Evolutionary conservation across 2,888 invertebrate species (phyloP), one percentile per base, ranked within the genome.

Genomic region (Caenorhabditis sulstoni): DNA sequence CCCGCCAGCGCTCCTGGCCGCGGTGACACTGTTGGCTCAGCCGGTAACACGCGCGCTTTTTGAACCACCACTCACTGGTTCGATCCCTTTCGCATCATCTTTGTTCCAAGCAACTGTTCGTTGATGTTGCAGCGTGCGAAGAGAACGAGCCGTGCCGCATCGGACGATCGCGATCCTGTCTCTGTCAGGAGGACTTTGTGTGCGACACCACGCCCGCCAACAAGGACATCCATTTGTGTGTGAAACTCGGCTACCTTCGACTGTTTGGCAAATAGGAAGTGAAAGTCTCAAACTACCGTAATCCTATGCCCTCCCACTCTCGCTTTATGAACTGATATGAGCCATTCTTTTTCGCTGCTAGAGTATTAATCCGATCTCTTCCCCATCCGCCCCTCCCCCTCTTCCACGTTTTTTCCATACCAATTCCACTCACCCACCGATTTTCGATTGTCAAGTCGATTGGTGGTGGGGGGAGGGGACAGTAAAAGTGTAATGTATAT

Each of bases 61-160:
- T n/a, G n/a, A n/a, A n/a, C n/a, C n/a, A n/a, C n/a, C 47, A 49
- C 61, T 47, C 35, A 29, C 41, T 16, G 65, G 53, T 14, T 39
- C 29, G 7, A 29, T n/a, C n/a, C n/a, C n/a, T n/a, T n/a, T n/a
- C n/a, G n/a, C n/a, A n/a, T n/a, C n/a, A n/a, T n/a, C n/a, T n/a
- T n/a, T n/a, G n/a, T n/a, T n/a, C n/a, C n/a, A n/a, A n/a, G n/a
- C n/a, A n/a, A n/a, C n/a, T n/a, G n/a, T n/a, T n/a, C n/a, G n/a
- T n/a, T n/a, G n/a, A 12, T 18, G 22, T 66, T 78, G 45, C 73
- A 82, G 81, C 79, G 1, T 82, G 81, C 66, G 77, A 73, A 4
- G 70, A 71, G 9, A 73, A 67, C 45, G 81, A 79, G 39, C 68
- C 76, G 16, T 82, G 81, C 45, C 76, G 79, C 16, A n/a, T 71